Evolutionary conservation across 2,113 vertebrate species (phyloP).

Genomic region (Phycodurus eques): DNA sequence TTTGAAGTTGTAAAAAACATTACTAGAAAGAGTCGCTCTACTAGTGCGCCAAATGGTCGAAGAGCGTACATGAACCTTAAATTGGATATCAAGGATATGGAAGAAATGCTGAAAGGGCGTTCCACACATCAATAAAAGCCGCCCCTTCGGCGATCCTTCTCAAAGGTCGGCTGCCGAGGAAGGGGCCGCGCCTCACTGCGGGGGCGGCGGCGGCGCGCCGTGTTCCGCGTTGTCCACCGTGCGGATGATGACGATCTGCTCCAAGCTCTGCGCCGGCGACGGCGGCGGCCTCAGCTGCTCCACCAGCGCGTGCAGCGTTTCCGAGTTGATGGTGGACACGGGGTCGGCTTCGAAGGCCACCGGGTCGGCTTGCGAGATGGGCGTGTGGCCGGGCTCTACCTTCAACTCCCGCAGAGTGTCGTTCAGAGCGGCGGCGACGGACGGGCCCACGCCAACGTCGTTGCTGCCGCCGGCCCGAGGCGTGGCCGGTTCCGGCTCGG

Average conservation of each 20-base stretch:
- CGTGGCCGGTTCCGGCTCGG: constrained; percentile 47
- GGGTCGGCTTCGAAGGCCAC: background rate
- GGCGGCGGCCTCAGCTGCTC: constrained; percentile 65
- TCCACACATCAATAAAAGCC: too few species aligned
- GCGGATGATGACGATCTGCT: constrained; percentile 72
- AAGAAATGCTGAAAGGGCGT: background rate
- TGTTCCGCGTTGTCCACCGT: constrained; percentile 60
- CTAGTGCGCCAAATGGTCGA: background rate
- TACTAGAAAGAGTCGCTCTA: too few species aligned
- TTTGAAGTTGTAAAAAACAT: background rate
- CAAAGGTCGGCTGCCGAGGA: too few species aligned
- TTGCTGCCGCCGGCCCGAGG: constrained; percentile 4
- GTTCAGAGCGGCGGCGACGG: background rate
- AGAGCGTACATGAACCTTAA: background rate
- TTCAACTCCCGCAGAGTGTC: constrained; percentile 47
- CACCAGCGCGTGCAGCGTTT: constrained; percentile 68
- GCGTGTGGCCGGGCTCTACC: constrained; percentile 37
- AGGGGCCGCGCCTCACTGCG: constrained; percentile 36
- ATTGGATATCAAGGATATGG: background rate
- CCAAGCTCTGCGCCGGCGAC: constrained; percentile 47
- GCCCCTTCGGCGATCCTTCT: too few species aligned
- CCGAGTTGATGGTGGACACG: constrained; percentile 65
- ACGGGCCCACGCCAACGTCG: rapidly evolving
- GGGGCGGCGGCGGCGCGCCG: constrained; percentile 24
- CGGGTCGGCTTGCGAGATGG: constrained; percentile 8